phyloP scores from a whole-genome alignment of 2,113 vertebrate genomes.

The Chaetops frenatus region DNA sequence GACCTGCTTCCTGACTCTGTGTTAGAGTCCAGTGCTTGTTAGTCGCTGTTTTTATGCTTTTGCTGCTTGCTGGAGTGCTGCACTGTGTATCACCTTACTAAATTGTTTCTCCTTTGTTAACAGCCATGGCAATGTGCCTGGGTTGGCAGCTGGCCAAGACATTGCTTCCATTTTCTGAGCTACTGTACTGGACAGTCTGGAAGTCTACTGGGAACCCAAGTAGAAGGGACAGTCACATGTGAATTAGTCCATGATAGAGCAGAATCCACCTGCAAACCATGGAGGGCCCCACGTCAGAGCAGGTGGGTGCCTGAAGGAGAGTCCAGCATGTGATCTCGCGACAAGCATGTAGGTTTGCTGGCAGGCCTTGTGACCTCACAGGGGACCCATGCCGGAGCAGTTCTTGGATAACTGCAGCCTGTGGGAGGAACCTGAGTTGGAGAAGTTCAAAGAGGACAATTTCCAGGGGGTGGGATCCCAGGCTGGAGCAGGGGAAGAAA shows the following conservation, averaged over 20 bases:
- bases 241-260: background rate
- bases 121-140: background rate
- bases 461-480: no score
- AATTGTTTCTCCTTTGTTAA: background rate
- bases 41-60: background rate
- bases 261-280: background rate
- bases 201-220: background rate
- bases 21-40: background rate
- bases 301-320: background rate
- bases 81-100: background rate
- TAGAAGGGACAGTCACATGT: background rate
- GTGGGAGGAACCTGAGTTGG: no score
- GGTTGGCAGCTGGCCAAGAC: background rate
- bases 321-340: no score
- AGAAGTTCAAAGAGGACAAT: no score
- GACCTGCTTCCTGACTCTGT: no score
- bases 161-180: background rate
- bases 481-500: no score
- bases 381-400: no score
- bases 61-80: background rate
- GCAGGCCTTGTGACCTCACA: no score
- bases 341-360: no score
- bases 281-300: accelerated
- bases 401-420: no score
- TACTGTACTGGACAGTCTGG: background rate